Evolutionary conservation across 2,888 invertebrate species (phyloP), one percentile per base, ranked within the genome.

Genomic region (Clanis bilineata): DNA sequence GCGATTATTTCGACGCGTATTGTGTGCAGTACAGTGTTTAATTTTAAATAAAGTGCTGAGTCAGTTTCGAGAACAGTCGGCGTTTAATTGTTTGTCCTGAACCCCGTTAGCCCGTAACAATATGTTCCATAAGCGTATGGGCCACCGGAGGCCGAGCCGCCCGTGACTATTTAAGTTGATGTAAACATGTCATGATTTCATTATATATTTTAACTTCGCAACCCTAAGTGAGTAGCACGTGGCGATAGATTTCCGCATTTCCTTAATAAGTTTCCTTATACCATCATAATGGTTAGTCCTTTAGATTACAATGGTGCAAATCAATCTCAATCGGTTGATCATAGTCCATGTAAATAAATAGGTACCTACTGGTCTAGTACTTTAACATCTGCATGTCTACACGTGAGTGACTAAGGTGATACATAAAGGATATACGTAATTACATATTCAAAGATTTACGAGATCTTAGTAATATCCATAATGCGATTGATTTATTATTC

Each of bases 241-340:
- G 28, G 51, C 28, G 51, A 4, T 18, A 9, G 32, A 51, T 51
- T 51, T 51, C 51, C 51, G 32, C 47, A 23, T 47, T 47, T 51
- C 18, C 51, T 51, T 51, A 51, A 32, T 51, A 51, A 32, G 51
- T 32, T 51, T 51, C 51, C 51, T 51, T 51, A 18, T 51, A 51
- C 15, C 18, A 15, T 28, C 32, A 10, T 59, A 62, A 62, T 64
- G 64, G 4, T 45, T 36, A 28, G 18, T 10, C 15, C 18, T n/a
- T 51, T 18, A 7, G 32, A 32, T 32, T 51, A 51, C 28, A 32
- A 28, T 25, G 28, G 10, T 51, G 7, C 15, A 18, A 18, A 51
- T 51, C 10, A 51, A 51, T 51, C 28, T 51, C 28, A n/a, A 32
- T 32, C 51, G 18, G 18, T 51, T 32, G 45, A n/a, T 23, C 45